Evolutionary conservation across 2,888 invertebrate genomes (phyloP).

Genomic region (Automeris io): DNA sequence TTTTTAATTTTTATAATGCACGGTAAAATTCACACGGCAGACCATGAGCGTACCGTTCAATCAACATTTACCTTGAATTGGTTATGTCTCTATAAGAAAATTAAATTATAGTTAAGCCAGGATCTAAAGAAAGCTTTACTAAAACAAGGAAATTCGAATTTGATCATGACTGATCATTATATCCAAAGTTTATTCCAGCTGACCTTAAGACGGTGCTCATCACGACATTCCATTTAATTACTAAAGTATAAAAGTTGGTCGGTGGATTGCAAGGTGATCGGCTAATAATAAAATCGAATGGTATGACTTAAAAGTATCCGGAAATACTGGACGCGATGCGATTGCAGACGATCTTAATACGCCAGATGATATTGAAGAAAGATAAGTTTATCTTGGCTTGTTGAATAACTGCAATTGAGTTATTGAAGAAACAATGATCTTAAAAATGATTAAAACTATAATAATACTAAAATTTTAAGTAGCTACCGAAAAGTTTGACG

Average conservation of each 20-base stretch:
- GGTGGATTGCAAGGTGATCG: constrained; percentile 53
- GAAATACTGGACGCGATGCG: constrained; percentile 16
- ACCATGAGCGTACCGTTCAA: constrained; percentile 34
- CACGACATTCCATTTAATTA: constrained; percentile 32
- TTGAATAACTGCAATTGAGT: too few relatives aligned
- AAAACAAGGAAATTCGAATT: too few relatives aligned
- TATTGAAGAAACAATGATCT: too few relatives aligned
- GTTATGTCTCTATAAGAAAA: constrained; percentile 20
- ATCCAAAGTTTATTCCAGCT: constrained; percentile 8
- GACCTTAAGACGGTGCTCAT: constrained; percentile 41
- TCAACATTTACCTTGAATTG: constrained; percentile 40
- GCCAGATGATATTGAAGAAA: not conserved
- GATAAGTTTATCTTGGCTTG: not conserved
- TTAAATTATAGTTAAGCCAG: constrained; percentile 7
- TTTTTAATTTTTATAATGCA: constrained; percentile 51
- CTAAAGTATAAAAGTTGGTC: constrained; percentile 31
- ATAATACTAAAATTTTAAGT: too few relatives aligned
- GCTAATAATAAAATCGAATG: constrained; percentile 22
- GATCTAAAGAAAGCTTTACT: not conserved
- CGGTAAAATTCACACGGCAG: constrained; percentile 53
- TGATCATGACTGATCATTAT: not conserved
- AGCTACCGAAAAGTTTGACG: too few relatives aligned
- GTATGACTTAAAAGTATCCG: constrained; percentile 31
- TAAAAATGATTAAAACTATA: too few relatives aligned
- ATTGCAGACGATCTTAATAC: not conserved